Evolutionary conservation across 2,888 invertebrate species (phyloP), one percentile per base, ranked within the genome.

Genomic region (Ectemnius cavifrons): DNA sequence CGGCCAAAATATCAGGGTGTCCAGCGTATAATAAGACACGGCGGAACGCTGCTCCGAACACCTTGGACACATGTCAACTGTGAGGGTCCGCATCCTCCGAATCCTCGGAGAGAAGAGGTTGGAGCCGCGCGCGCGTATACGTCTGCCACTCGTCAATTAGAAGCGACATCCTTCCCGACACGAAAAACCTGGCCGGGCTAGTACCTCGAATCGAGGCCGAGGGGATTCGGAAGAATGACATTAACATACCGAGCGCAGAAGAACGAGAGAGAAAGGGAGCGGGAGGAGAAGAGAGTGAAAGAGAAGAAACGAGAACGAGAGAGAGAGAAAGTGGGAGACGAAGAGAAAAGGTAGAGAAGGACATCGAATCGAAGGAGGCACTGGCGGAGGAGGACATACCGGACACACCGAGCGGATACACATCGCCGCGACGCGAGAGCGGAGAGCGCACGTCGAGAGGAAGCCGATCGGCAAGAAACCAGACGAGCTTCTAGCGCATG

Each of bases 131-230:
- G 66, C 67, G 71, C 68, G 81, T 77, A 79, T 83, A 83, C 80
- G 75, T 81, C 76, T 79, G 77, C 74, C 80, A 81, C 84, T 88
- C 87, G 87, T 89, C 89, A 89, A 89, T 89, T 89, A 89, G 89
- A 88, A 84, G 80, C 80, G 84, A 84, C 84, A 85, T 82, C 82
- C 78, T 80, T 76, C 77, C 75, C 77, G 80, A 84, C 79, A 83
- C 84, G 86, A 89, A 88, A 89, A 89, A 88, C 86, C 81, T 76
- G 85, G 80, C 85, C 79, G 58, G 83, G 73, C 80, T 84, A 82
- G 82, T 84, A 85, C 84, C 79, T 80, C 84, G 87, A 85, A 87
- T 80, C 82, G 83, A 79, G 75, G 78, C 83, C 79, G 77, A 81
- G 79, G 83, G 78, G 84, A 86, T 86, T 85, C 81, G 84, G 80